Evolutionary conservation across 2,797 vertebrate species (phyloP), one percentile per base, ranked within the genome.

Genomic region (Lutjanus campechanus): DNA sequence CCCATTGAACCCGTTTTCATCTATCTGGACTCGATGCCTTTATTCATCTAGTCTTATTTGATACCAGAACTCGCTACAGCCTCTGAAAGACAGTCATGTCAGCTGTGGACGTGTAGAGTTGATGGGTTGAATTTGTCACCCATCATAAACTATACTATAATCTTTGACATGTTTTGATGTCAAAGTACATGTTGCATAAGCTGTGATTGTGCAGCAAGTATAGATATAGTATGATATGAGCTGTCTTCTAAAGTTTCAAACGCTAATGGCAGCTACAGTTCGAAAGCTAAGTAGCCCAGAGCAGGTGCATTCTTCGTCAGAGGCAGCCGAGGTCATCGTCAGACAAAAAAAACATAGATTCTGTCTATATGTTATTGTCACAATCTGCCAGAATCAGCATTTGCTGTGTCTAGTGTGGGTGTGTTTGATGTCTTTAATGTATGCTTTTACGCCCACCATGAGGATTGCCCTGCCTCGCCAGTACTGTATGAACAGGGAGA

Each of bases 391-490:
- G 75, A 75, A 88, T 91, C 88, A 76, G 84, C 83, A 51, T 66
- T 81, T 8, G 49, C 73, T 71, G 59, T n/a, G 50, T 79, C 74
- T 65, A 1, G 66, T 20, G 90, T 89, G 85, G 78, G 82, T 36
- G 88, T 77, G 67, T 85, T 77, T 87, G 79, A 90, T 80, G 79
- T 61, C 63, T 69, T 76, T 88, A 91, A 92, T 89, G 81, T 79
- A 87, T 77, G 86, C 82, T 89, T 77, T 82, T 74, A 83, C 78
- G 55, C 90, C 89, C 82, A 89, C 91, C 71, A 1, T 10, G 61
- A 82, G 83, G 79, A 79, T 85, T 49, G 71, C 76, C 81, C 84
- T 76, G 79, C 71, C 53, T 65, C 69, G 73, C 81, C 71, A 62
- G 63, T 20, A 66, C 51, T 50, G 74, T 79, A 61, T 83, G 82